phyloP scores from a whole-genome alignment of 2,888 invertebrate genomes.

The Deilephila elpenor region DNA sequence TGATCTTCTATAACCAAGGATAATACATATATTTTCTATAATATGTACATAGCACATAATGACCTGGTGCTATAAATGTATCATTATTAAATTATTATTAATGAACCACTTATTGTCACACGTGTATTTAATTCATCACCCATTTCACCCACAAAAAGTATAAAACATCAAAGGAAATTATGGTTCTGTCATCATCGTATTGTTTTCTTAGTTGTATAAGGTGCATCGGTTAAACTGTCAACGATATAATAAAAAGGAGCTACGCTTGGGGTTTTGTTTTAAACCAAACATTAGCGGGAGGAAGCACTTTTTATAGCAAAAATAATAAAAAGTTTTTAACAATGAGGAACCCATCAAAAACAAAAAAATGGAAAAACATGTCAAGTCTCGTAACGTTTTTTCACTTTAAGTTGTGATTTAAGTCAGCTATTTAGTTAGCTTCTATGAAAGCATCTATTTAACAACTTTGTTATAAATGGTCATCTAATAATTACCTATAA shows the following conservation, averaged over 20 bases:
- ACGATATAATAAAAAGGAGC: not conserved
- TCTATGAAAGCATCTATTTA: too few relatives aligned
- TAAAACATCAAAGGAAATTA: not conserved
- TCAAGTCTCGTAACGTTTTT: too few relatives aligned
- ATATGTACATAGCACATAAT: not conserved
- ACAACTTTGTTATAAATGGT: too few relatives aligned
- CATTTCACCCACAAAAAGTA: not conserved
- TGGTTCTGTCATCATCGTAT: not conserved
- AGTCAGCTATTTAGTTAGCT: too few relatives aligned
- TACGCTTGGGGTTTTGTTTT: too few relatives aligned
- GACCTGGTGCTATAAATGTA: not conserved
- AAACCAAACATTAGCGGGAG: not conserved
- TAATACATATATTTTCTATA: slow-evolving; percentile 23
- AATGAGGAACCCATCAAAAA: not conserved
- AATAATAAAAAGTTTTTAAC: not conserved
- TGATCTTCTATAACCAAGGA: slow-evolving; percentile 40
- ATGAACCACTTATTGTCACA: too few relatives aligned
- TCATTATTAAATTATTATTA: too few relatives aligned
- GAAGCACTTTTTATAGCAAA: not conserved
- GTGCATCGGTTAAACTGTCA: slow-evolving; percentile 2
- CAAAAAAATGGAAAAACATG: too few relatives aligned
- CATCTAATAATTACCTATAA: too few relatives aligned
- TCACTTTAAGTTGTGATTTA: too few relatives aligned
- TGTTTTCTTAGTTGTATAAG: not conserved
- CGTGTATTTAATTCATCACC: not conserved